Evolutionary conservation across 64 coral and sea anemone genomes (phyloP).

Genomic region (Pocillopora damicornis): DNA sequence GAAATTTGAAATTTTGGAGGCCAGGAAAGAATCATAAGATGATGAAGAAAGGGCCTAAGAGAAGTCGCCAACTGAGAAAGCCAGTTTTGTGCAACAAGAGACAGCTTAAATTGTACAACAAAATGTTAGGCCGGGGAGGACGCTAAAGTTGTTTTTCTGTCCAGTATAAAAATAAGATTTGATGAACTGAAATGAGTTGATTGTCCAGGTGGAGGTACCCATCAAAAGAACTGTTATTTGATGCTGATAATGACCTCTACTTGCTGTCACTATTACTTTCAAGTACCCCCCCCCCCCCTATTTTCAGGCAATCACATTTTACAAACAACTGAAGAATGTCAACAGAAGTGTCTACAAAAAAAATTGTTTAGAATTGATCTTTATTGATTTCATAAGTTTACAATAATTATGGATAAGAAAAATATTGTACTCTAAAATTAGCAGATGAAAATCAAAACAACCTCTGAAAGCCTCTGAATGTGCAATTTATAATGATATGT

Average conservation of each 20-base stretch:
- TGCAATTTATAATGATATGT: too few relatives aligned
- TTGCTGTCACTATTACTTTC: too few relatives aligned
- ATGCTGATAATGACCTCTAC: too few relatives aligned
- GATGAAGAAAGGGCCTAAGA: constrained; percentile 84
- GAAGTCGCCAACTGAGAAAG: constrained; percentile 66
- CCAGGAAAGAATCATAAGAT: constrained; percentile 83
- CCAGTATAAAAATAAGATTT: background rate
- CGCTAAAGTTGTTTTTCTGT: background rate
- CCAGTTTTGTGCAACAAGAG: constrained; percentile 63
- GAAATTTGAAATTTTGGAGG: constrained; percentile 78
- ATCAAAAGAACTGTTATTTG: too few relatives aligned
- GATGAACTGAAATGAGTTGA: too few relatives aligned
- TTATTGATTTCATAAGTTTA: background rate
- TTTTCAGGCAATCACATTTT: too few relatives aligned
- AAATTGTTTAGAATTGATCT: background rate
- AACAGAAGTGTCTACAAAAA: background rate
- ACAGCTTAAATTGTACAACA: constrained; percentile 77
- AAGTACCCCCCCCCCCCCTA: too few relatives aligned
- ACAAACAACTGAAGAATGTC: background rate
- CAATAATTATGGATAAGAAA: background rate
- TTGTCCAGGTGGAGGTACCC: too few relatives aligned
- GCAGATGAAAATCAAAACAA: background rate
- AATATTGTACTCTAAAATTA: background rate
- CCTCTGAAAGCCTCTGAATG: background rate
- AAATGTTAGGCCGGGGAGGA: constrained; percentile 49